Evolutionary conservation across 2,113 vertebrate species (phyloP), one percentile per base, ranked within the genome.

Genomic region (Peromyscus leucopus): DNA sequence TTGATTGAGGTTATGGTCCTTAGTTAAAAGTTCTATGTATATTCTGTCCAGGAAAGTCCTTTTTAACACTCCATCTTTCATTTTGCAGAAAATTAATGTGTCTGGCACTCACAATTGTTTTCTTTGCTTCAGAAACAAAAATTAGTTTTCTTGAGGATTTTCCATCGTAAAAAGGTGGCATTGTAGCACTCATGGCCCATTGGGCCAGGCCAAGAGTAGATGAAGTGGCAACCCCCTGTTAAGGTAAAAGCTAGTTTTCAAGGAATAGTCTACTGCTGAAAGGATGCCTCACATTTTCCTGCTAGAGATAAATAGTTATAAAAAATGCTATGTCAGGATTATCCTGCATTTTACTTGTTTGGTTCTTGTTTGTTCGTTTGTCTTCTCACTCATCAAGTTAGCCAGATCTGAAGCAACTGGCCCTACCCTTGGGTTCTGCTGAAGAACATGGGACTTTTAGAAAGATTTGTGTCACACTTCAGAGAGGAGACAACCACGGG

Each of bases 91-190:
- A 97, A 46, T 39, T 95, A 97, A 51, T 89, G 63, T 91, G 88
- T 12, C 31, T 93, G 57, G 93, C n/a, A 96, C 92, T 36, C n/a
- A 97, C 88, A 88, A 97, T 97, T 97, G 9, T 95, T 98, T 97
- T 93, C 67, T 80, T 97, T 97, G 24, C 98, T 92, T 61, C 5
- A 67, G 42, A 42, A 48, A 65, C 96, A 75, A 78, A 26, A 75
- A 31, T 76, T 86, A 42, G 46, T 98, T 96, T 98, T 92, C 87
- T 98, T 83, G 95, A 84, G 91, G 97, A 89, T 96, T 95, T 93
- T 96, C 57, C 83, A 17, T 95, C 97, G 97, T 93, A 96, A 98
- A 97, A 94, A 36, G 84, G 92, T 90, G 55, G 72, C 93, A 98
- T 96, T 95, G 82, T 59, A 91, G 48, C 46, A 82, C 93, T 96